Evolutionary conservation across 2,888 invertebrate genomes (phyloP), one percentile per base, ranked within the genome.

Genomic region (Andricus quercusramuli): DNA sequence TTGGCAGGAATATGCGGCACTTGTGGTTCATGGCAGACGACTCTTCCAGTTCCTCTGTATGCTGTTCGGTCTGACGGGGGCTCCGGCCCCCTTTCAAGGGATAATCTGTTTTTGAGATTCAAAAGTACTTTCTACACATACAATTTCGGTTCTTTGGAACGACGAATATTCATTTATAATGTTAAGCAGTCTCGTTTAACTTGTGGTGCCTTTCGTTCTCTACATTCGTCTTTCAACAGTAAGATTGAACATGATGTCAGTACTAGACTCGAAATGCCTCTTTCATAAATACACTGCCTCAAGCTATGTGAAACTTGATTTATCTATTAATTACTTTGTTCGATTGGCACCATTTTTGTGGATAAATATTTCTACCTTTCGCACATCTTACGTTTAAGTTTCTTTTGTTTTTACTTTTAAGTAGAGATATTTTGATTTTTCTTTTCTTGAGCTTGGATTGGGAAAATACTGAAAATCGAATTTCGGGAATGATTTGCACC

Each of bases 381-480:
- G 6, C 59, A 59, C 22, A 22, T 22, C n/a, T 51, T 47, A 70
- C 22, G 15, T 17, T 70, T 70, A 51, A 70, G 29, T 51, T 47
- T 70, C 20, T 25, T 62, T 62, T 56, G 51, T 32, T 11, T 70
- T 29, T 70, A 47, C 44, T 47, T 70, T 51, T 70, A 70, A 70
- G 51, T 70, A 11, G 13, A 44, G 2, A 9, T 70, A 51, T 9
- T 70, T 70, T 70, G 17, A 51, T 70, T 70, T 70, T 51, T n/a
- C 20, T 51, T 20, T 70, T 70, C 22, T 44, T 22, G 44, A 56
- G 70, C 32, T 70, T 70, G 51, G 13, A 62, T 25, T 22, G 9
- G 25, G 59, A 32, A 51, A 51, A 84, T 87, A 88, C 85, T 85
- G 83, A 85, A 85, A 86, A 85, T 86, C 85, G 83, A 85, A n/a